Base-by-base conservation (phyloP, 2,113 vertebrate species). In the Burhinus oedicnemus region DNA sequence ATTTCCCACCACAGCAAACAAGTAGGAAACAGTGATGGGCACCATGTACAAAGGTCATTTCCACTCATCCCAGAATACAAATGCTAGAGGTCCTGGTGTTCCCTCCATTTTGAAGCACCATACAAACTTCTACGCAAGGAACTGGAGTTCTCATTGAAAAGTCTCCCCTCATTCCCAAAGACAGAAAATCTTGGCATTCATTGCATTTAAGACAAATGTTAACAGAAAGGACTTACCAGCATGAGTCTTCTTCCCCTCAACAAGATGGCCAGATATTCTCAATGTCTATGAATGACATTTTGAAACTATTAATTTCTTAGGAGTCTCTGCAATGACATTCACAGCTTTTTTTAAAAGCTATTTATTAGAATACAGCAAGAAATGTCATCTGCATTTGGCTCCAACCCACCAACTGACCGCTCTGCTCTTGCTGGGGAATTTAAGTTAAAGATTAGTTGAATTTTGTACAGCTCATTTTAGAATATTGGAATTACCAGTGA, bases 401-500 rank as follows among this genome's bases (percentile, higher is more conserved):
- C 52, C 44, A 91, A 45, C 49, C 36, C 58, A 77, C 42, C 54
- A 55, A 57, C 19, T 21, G 26, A 58, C 58, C 22, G 15, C 40
- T 89, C 36, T 54, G 47, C 38, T 79, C 69, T 69, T 91, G 83
- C 54, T 77, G 71, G 42, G 51, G 42, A 79, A 69, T 55, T 81
- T 62, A 83, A 89, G 45, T 74, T 94, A 47, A 83, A 86, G 75
- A 79, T 84, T 19, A 87, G n/a, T 32, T 91, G 66, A 70, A 95
- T 89, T 93, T 79, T 70, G n/a, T 66, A 47, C 75, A 78, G 55
- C 55, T 86, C 82, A 68, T 86, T 88, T 75, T 8, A 88, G 49
- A 93, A 92, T 57, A 93, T 90, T 27, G 88, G 82, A 96, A 94
- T 91, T 88, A 90, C 45, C 54, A 90, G 58, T 52, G 21, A 95